Conservation (phyloP, 2,888 invertebrate species). For the Dorcus hopei region DNA sequence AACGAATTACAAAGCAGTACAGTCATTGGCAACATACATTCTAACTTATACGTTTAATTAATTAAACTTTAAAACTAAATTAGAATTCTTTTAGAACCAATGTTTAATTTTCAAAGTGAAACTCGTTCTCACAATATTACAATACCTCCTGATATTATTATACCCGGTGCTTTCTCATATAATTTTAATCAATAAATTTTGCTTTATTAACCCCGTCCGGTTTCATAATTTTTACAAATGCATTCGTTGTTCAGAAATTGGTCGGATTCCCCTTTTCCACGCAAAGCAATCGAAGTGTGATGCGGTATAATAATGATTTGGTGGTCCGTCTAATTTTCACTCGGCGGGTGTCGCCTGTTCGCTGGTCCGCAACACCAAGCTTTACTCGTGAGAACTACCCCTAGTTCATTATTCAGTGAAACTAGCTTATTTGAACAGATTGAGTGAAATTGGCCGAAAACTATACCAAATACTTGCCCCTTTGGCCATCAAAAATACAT, state of each 20-base stretch:
- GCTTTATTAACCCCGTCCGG: conserved; percentile 12
- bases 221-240: conserved; percentile 5
- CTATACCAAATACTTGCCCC: no score
- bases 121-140: no score
- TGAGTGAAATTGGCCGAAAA: conserved; percentile 10
- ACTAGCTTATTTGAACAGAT: conserved; percentile 6
- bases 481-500: no score
- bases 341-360: conserved; percentile 41
- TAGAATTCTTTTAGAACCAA: no score
- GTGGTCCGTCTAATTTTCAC: conserved; percentile 38
- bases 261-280: conserved; percentile 14
- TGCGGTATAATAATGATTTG: conserved; percentile 37
- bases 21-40: no score
- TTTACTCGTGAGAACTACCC: conserved; percentile 40
- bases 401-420: conserved; percentile 28
- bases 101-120: no score
- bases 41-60: no score
- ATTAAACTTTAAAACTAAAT: no score
- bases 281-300: conserved; percentile 41
- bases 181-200: neutral
- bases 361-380: conserved; percentile 44
- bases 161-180: neutral
- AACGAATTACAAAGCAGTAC: no score
- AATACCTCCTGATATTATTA: no score
- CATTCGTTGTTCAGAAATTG: conserved; percentile 8